Conservation (phyloP, 2,113 vertebrate species). For the Octodon degus region DNA sequence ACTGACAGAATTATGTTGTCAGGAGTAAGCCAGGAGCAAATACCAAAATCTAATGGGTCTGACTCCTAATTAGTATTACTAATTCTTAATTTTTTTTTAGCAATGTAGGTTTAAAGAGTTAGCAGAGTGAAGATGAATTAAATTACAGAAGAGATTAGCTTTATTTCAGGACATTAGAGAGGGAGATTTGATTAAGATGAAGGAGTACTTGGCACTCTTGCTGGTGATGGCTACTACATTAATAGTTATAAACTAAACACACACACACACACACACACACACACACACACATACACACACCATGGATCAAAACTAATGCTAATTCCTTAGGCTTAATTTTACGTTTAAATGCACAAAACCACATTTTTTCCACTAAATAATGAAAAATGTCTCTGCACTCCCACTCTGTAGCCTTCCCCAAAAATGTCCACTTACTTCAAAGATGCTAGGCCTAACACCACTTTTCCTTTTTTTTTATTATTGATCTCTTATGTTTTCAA, state of each 20-base stretch:
- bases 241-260: conserved; percentile 51
- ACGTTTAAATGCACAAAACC: background rate
- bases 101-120: background rate
- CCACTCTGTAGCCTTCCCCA: background rate
- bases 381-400: background rate
- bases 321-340: background rate
- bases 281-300: no score
- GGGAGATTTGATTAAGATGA: background rate
- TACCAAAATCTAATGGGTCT: conserved; percentile 32
- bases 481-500: background rate
- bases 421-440: background rate
- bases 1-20: background rate
- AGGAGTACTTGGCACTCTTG: conserved; percentile 22
- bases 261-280: no score
- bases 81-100: background rate
- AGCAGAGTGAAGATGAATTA: conserved; percentile 34
- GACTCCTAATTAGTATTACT: conserved; percentile 23
- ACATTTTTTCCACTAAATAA: background rate
- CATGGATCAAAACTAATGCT: conserved; percentile 12
- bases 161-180: background rate
- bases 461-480: background rate
- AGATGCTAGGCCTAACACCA: background rate
- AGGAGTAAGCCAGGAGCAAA: conserved; percentile 49
- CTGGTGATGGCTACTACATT: background rate
- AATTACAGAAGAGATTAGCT: background rate